Evolutionary conservation across 2,797 vertebrate genomes (phyloP).

Genomic region (Pristis pectinata): DNA sequence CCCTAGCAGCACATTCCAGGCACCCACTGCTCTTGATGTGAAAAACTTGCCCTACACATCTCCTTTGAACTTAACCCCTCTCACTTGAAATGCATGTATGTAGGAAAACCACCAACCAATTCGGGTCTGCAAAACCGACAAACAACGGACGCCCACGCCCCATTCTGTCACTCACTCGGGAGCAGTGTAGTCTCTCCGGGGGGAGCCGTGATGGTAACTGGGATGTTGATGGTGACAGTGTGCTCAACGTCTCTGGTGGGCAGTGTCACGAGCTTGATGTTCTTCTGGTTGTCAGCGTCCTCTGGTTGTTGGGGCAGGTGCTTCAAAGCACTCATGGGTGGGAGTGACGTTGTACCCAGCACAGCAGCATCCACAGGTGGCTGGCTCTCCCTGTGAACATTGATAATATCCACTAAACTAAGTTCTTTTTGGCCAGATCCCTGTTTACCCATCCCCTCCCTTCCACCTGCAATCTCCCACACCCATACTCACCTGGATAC

Average conservation of each 20-base stretch:
- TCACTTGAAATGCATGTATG: neutral
- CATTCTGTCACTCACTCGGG: slow-evolving; percentile 65
- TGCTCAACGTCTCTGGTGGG: slow-evolving; percentile 51
- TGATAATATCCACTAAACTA: slow-evolving; percentile 16
- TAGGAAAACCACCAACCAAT: neutral
- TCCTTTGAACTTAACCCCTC: no score
- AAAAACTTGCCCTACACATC: no score
- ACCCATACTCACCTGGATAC: no score
- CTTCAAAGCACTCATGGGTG: slow-evolving; percentile 56
- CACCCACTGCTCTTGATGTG: no score
- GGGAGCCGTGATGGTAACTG: slow-evolving; percentile 71
- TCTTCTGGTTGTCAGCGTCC: slow-evolving; percentile 85
- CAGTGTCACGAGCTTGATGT: slow-evolving; percentile 67
- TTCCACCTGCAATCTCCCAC: no score
- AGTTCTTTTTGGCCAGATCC: no score
- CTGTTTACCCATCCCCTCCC: no score
- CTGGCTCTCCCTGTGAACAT: slow-evolving; percentile 63
- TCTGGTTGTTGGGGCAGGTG: slow-evolving; percentile 70
- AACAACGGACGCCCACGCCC: neutral
- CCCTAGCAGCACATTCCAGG: no score
- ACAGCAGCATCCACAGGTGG: slow-evolving; percentile 62
- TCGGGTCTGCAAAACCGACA: neutral
- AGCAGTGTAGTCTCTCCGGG: slow-evolving; percentile 72
- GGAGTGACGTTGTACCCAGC: slow-evolving; percentile 54
- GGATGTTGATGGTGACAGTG: slow-evolving; percentile 63